These are phyloP conservation scores for Spatulosminthurus flaviceps DNA, from an alignment of 2,888 invertebrate species.

Conservation along the genomic window DNA sequence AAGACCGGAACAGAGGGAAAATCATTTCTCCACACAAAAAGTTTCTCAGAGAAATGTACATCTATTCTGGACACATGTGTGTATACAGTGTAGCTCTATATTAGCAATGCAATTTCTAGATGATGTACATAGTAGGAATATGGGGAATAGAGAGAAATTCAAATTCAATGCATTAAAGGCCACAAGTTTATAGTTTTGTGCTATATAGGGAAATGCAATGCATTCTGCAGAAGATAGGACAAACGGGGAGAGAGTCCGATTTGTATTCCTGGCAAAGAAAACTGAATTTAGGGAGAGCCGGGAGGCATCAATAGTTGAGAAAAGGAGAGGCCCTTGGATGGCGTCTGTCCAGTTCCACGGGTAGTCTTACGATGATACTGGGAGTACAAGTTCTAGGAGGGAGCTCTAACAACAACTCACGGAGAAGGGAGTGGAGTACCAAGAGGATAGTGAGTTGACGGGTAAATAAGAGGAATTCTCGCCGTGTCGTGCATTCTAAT, in stretches of 20 bases:
- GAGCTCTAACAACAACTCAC: neutral
- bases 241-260: no score
- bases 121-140: neutral
- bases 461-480: constrained; percentile 33
- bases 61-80: no score
- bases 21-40: no score
- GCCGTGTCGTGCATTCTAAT: constrained; percentile 25
- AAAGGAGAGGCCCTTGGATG: neutral
- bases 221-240: no score
- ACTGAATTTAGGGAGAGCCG: neutral
- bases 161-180: neutral
- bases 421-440: neutral
- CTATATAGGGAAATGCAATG: no score
- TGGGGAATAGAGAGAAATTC: neutral
- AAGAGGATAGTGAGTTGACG: constrained; percentile 13
- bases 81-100: no score
- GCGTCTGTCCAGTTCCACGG: neutral
- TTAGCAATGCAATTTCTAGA: no score
- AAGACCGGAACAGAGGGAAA: neutral
- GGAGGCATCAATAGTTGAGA: neutral
- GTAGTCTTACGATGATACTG: neutral
- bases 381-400: neutral
- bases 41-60: no score
- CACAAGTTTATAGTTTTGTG: neutral
- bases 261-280: constrained; percentile 28